Base-by-base conservation (phyloP, 2,888 invertebrate genomes). In the Coleophora deauratella region DNA sequence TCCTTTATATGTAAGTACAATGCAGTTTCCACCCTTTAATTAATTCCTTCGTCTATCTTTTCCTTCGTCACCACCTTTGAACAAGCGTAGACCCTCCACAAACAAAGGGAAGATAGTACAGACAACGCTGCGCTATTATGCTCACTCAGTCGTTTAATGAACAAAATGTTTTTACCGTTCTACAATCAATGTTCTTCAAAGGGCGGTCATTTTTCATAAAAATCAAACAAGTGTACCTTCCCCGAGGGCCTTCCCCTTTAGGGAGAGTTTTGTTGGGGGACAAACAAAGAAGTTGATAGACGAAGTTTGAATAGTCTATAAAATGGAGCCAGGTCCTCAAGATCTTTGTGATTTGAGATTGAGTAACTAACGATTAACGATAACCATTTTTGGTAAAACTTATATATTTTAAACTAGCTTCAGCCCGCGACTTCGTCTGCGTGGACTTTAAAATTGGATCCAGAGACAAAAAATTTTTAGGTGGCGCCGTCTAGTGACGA, bases 131-230 rank as follows among this genome's bases (percentile, higher is more conserved):
- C 21, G 21, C 40, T 33, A 6, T 21, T 21, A 21, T 21, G 21
- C 38, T 27, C 41, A 65, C 49, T 58, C 59, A 51, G 60, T 55
- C 61, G 54, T 52, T 58, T 70, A 73, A 71, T 70, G 71, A 67
- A 71, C 72, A 44, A 70, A 73, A 72, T 70, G 66, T 74, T 71
- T 71, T 66, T 56, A 44, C 55, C 54, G 55, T 59, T 60, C 55
- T 54, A 67, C 67, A 73, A 72, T 72, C 72, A 63, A 62, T 57
- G 62, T 55, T 54, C 51, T 41, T 45, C 41, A 46, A 51, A 57
- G 62, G 59, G 45, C 50, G 64, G 67, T 64, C 66, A 76, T 77
- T 77, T 79, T 75, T 77, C 72, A 63, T 74, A 74, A 77, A 72
- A 78, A 68, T 66, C 60, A 55, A 50, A 45, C 54, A 55, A 55